Evolutionary conservation across 2,888 invertebrate genomes (phyloP), one percentile per base, ranked within the genome.

Genomic region (Athripsodes cinereus): DNA sequence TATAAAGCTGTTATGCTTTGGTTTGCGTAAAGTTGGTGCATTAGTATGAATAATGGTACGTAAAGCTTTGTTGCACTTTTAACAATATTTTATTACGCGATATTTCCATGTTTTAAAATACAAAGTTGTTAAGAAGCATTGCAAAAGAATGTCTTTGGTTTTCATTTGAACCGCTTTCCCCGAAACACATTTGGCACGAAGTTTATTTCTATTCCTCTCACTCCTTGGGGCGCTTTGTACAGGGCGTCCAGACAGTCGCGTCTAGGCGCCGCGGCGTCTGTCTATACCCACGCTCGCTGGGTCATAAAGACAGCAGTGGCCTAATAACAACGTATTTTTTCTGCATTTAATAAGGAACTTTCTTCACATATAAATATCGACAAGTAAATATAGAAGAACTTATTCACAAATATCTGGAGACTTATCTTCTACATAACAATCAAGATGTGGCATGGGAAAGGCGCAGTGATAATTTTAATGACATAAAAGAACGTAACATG

Each of bases 241-340:
- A 20, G 26, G 26, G 26, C 52, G 51, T 51, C 53, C n/a, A 40
- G 56, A 48, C 20, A 34, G 44, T 31, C 52, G 48, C 18, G 50
- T 21, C 55, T 22, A 21, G 55, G 50, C 55, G 55, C 50, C 53
- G 35, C 22, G 55, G 50, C 55, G 55, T 53, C 53, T 53, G 53
- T 26, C 50, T 18, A 26, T 48, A 21, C 50, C 22, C 22, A 26
- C 22, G 20, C 50, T 18, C 10, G 50, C n/a, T 21, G n/a, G 50
- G 16, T 21, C 50, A 50, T 50, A 50, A 50, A 50, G 22, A 22
- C 50, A n/a, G 50, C 22, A 13, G 50, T 21, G 40, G 40, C 40
- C 40, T 40, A 40, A 20, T 20, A 47, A 47, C 47, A 47, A 3
- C 47, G 13, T 18, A n/a, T n/a, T 6, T 3, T 16, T 47, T 20